Conservation (phyloP, 1,140 invertebrate species). For the Nomia melanderi region DNA sequence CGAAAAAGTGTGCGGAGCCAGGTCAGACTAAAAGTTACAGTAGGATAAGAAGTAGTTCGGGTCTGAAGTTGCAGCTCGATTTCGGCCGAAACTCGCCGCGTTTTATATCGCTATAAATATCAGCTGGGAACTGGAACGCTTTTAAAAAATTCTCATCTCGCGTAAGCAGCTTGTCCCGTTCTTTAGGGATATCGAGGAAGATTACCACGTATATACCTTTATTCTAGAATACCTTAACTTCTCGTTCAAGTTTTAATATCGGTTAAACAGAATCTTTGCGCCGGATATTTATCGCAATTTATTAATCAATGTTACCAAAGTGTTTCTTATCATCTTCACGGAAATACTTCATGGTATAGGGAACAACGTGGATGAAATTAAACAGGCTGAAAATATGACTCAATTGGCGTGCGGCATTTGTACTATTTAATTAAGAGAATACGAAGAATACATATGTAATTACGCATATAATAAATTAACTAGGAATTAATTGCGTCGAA, state of each 20-base stretch:
- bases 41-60: conserved; percentile 43
- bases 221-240: not conserved
- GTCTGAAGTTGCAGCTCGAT: conserved; percentile 49
- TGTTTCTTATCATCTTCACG: too few relatives aligned
- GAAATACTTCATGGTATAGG: too few relatives aligned
- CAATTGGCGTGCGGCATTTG: too few relatives aligned
- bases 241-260: not conserved
- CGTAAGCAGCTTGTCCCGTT: conserved; percentile 21
- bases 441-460: too few relatives aligned
- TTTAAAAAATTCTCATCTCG: conserved; percentile 39
- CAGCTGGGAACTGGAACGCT: conserved; percentile 29
- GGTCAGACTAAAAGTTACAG: conserved; percentile 41
- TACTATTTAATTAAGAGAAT: too few relatives aligned
- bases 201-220: conserved; percentile 36
- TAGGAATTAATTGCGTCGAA: too few relatives aligned
- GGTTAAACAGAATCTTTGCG: not conserved
- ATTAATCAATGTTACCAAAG: too few relatives aligned
- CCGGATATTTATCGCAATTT: too few relatives aligned
- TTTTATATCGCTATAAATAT: conserved; percentile 58
- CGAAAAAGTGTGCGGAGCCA: conserved; percentile 7
- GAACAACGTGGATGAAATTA: too few relatives aligned
- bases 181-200: conserved; percentile 6
- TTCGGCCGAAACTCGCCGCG: conserved; percentile 42
- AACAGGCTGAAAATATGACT: too few relatives aligned
- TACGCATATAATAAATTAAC: too few relatives aligned